A percentile compares a stretch with the other conserved stretches of the same genome.
Conservation (phyloP, 2,113 vertebrate genomes). For the Oryctolagus cuniculus region DNA sequence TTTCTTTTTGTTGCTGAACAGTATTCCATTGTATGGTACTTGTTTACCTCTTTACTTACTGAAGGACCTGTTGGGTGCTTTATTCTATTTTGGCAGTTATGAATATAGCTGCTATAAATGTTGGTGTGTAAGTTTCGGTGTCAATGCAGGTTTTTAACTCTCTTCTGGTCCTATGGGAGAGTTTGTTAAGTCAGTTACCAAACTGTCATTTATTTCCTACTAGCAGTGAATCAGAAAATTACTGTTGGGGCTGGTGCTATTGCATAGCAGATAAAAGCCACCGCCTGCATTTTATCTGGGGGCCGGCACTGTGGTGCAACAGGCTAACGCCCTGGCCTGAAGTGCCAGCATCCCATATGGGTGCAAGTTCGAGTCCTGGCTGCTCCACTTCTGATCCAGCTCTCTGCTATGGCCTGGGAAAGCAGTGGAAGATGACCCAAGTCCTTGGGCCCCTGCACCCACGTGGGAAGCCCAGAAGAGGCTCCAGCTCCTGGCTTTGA, state of each 20-base stretch:
- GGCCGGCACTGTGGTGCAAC: too few species aligned
- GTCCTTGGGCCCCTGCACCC: too few species aligned
- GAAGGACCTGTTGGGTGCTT: neutral
- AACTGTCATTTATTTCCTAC: neutral
- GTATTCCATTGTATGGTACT: slow-evolving; percentile 15
- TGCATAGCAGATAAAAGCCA: too few species aligned
- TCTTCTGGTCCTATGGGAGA: neutral
- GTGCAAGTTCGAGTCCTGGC: too few species aligned
- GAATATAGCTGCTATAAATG: slow-evolving; percentile 15
- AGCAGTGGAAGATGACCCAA: too few species aligned
- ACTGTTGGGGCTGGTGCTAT: neutral
- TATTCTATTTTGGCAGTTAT: slow-evolving; percentile 43
- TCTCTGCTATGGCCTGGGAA: too few species aligned
- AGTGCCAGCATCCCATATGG: too few species aligned
- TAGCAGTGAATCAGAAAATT: slow-evolving; percentile 12
- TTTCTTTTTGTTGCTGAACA: neutral
- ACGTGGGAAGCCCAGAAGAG: too few species aligned
- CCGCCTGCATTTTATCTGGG: too few species aligned
- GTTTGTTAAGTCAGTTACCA: neutral
- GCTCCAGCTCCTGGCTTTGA: too few species aligned
- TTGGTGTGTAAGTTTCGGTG: neutral
- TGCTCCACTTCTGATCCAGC: too few species aligned
- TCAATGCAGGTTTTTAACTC: slow-evolving; percentile 11
- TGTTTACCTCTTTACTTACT: slow-evolving; percentile 13
- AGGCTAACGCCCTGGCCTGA: too few species aligned